phyloP scores from a whole-genome alignment of 23 tunicate genomes.

The Halocynthia roretzi region DNA sequence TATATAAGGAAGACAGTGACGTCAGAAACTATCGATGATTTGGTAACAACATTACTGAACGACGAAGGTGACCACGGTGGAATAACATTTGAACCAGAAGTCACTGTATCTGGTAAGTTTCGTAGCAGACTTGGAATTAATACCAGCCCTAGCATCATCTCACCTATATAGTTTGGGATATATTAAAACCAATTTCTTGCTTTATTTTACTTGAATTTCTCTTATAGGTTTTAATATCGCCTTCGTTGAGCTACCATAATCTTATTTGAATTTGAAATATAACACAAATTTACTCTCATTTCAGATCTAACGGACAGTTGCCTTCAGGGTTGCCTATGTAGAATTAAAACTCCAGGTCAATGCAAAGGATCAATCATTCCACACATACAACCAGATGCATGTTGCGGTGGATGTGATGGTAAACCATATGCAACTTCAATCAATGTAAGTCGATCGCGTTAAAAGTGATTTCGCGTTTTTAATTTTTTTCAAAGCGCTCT shows the following conservation, averaged over 20 bases:
- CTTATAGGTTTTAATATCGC: no score
- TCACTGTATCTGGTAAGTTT: conserved; percentile 14
- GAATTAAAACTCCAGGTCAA: conserved; percentile 32
- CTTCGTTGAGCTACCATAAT: no score
- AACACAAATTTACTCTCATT: neutral
- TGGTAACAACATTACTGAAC: neutral
- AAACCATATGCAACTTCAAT: conserved; percentile 56
- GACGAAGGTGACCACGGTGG: neutral
- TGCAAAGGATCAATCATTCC: conserved; percentile 38
- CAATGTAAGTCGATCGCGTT: conserved; percentile 24
- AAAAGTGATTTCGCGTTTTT: neutral
- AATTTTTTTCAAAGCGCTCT: no score
- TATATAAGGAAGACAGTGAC: conserved; percentile 17
- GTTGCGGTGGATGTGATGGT: conserved; percentile 77
- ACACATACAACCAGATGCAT: conserved; percentile 46
- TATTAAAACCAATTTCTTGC: no score
- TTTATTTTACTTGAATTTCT: no score
- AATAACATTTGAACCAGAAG: conserved; percentile 10
- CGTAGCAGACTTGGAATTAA: no score
- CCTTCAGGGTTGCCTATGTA: conserved; percentile 57
- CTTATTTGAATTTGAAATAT: no score
- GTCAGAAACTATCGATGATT: conserved; percentile 7
- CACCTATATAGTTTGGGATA: no score
- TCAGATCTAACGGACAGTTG: conserved; percentile 38
- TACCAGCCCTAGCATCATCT: no score